Evolutionary conservation across 2,113 vertebrate species (phyloP), one percentile per base, ranked within the genome.

Genomic region (Oryzias melastigma): DNA sequence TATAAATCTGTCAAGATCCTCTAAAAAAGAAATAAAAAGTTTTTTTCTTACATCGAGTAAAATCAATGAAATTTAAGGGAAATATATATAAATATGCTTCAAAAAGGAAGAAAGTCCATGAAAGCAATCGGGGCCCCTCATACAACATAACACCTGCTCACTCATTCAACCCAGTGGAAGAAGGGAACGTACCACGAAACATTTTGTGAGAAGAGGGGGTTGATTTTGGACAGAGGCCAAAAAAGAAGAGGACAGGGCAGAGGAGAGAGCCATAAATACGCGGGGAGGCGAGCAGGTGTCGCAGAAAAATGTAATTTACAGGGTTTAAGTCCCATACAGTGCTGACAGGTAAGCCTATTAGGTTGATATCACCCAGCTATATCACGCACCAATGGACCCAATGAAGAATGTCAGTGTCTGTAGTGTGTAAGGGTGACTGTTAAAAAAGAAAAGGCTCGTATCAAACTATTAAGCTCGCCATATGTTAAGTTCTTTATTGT

Each of bases 261-360:
- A 79, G 78, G 72, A 70, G 72, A 80, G 68, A 74, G 7, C 75
- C 72, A 84, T 84, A 87, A 85, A 86, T 85, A 81, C 43, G 24
- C 60, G 2, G 57, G 62, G 80, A 73, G 69, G 81, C 60, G 57
- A 71, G 72, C 73, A 82, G 77, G 84, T 75, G 73, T 71, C 79
- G 68, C 71, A 56, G 79, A 87, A 87, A 88, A 85, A 90, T 77
- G 52, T 25, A 81, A 90, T 88, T 86, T 87, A 86, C n/a, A 18
- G 83, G 77, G 53, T 81, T 59, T 43, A 19, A 40, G 55, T 84
- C 53, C 82, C 51, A 54, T 14, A 73, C 84, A 71, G 87, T 56
- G 85, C 80, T 84, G 90, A 82, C 83, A 91, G 86, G 92, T 92
- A 92, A 90, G 84, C 84, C 87, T 85, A 85, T 91, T 87, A 91